Evolutionary conservation across 2,888 invertebrate genomes (phyloP).

Genomic region (Yponomeuta plumbellus): DNA sequence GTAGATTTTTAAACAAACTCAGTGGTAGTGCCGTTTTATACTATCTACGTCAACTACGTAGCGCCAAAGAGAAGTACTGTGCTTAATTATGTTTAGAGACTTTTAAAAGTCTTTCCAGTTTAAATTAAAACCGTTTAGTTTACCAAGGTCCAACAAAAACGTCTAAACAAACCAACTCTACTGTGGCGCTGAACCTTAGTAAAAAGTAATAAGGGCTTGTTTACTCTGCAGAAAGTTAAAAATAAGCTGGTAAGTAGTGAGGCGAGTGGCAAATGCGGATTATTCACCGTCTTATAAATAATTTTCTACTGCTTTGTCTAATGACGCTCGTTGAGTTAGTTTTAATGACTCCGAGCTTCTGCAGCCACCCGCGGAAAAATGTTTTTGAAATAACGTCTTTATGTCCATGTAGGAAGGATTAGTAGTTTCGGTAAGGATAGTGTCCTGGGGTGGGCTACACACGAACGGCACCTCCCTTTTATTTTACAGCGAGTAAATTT

Average conservation of each 20-base stretch:
- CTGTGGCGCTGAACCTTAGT: background rate
- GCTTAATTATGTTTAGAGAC: conserved; percentile 7
- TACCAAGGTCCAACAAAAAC: background rate
- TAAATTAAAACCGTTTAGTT: conserved; percentile 11
- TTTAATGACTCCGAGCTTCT: conserved; percentile 10
- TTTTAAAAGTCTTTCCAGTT: conserved; percentile 10
- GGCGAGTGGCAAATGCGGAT: conserved; percentile 10
- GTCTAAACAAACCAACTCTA: background rate
- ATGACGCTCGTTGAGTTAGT: conserved; percentile 13
- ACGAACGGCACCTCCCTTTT: background rate
- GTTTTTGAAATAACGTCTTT: background rate
- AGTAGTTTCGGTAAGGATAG: background rate
- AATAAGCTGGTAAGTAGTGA: background rate
- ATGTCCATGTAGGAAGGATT: background rate
- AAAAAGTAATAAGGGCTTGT: background rate
- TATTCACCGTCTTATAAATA: conserved; percentile 17
- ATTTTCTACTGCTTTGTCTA: conserved; percentile 9
- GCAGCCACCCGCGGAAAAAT: background rate
- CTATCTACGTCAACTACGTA: background rate
- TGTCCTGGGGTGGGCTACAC: background rate
- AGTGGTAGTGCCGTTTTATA: background rate
- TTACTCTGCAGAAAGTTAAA: background rate
- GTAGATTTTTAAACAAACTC: background rate
- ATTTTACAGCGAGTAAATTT: background rate
- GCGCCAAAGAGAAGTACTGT: background rate